A percentile compares a stretch with the other conserved stretches of the same genome.
Evolutionary conservation across 1,140 invertebrate species (phyloP).

Genomic region (Brachionus rubens): DNA sequence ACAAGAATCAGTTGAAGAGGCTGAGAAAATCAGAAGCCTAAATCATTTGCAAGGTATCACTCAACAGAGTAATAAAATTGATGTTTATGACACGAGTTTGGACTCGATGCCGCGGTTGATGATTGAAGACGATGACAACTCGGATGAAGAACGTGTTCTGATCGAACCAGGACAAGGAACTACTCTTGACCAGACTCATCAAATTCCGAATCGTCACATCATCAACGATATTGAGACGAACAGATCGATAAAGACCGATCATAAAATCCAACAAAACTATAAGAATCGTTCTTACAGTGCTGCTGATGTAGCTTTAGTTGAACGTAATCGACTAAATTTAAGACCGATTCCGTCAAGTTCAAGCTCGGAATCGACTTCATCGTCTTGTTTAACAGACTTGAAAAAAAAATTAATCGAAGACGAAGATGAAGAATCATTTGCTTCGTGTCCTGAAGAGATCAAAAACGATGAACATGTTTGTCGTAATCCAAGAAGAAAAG

Average conservation of each 20-base stretch:
- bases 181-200: constrained; percentile 4
- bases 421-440: constrained; percentile 6
- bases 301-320: constrained; percentile 10
- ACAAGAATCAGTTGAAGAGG: background rate
- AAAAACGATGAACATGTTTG: background rate
- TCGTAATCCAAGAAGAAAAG: background rate
- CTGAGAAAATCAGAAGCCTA: constrained; percentile 1
- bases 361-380: background rate
- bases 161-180: background rate
- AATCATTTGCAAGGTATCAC: background rate
- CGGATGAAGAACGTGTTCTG: background rate
- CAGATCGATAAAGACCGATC: background rate
- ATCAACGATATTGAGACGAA: constrained; percentile 22
- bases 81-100: background rate
- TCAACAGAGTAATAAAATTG: background rate
- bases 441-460: background rate
- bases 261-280: background rate
- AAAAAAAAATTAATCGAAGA: background rate
- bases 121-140: background rate
- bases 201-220: constrained; percentile 21
- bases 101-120: constrained; percentile 1
- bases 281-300: constrained; percentile 27
- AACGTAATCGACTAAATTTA: background rate
- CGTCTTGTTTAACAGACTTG: background rate
- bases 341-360: background rate